Evolutionary conservation across 35 echinoderm and acorn worm genomes (phyloP), one percentile per base, ranked within the genome.

Genomic region (Eucidaris tribuloides): DNA sequence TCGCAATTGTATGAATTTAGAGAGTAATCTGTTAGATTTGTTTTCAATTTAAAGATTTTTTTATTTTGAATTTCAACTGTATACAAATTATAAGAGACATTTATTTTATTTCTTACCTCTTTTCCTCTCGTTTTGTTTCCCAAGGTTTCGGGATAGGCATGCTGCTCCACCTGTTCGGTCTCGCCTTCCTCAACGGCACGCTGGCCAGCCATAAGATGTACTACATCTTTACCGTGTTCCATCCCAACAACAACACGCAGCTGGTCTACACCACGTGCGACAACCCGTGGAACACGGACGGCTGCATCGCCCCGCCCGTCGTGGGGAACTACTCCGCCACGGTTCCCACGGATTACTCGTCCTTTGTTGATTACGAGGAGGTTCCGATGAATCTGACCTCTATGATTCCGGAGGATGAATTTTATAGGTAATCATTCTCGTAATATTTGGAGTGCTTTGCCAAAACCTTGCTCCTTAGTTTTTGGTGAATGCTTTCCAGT

Each of bases 171-270:
- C 68, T 74, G 2, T 41, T 74, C n/a, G 68, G 68, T 3, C 44
- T 74, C n/a, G 41, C 68, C 33, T 74, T 74, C 41, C n/a, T 74
- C 18, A 42, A 22, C 28, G 68, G 68, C 6, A 33, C 68, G 3
- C 25, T 74, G 35, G 38, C 68, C 11, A 40, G 68, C 24, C 68
- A 74, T n/a, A 74, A 40, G 11, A 33, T 74, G 7, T 74, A 74
- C 68, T 74, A 74, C 68, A 74, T 74, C 37, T 74, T 18, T 40
- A 74, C 35, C 68, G 37, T 74, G 35, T 74, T 74, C 68, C 68
- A 42, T 20, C 68, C 68, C 14, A 52, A 52, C 48, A 9, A 9
- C n/a, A 20, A 1, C 68, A 22, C 38, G 9, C 9, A 74, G 15
- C 17, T 74, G 14, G 2, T 44, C 3, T 74, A 74, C 20, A 74